These are phyloP conservation scores for Rhogogaster chlorosoma DNA, from an alignment of 2,888 invertebrate species.

Conservation along the genomic window DNA sequence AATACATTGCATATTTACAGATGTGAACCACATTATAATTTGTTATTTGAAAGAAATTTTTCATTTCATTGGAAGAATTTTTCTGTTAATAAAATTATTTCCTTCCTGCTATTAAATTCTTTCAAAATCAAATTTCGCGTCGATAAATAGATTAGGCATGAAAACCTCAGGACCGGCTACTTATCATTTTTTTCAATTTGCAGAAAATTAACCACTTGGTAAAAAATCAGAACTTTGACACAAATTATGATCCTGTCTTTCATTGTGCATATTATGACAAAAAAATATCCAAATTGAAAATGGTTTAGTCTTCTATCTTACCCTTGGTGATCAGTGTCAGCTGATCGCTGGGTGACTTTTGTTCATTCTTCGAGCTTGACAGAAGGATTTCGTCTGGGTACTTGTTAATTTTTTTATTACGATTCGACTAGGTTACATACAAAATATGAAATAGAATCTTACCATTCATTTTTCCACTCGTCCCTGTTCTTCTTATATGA, in stretches of 20 bases:
- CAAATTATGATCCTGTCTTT: background rate
- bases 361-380: background rate
- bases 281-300: background rate
- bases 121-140: too few species aligned
- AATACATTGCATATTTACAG: too few species aligned
- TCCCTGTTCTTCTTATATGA: background rate
- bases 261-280: background rate
- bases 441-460: background rate
- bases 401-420: background rate
- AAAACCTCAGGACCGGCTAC: background rate
- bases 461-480: background rate
- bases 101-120: too few species aligned
- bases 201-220: background rate
- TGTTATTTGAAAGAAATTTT: too few species aligned
- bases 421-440: background rate
- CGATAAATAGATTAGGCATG: background rate
- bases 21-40: too few species aligned
- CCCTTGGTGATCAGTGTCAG: background rate
- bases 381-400: background rate
- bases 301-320: background rate
- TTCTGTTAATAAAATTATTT: too few species aligned
- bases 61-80: too few species aligned
- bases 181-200: background rate
- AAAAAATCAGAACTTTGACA: background rate
- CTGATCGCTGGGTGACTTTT: background rate